A percentile compares a stretch with the other conserved stretches of the same genome.
Evolutionary conservation across 2,113 vertebrate genomes (phyloP).

Genomic region (Polypterus bichir): DNA sequence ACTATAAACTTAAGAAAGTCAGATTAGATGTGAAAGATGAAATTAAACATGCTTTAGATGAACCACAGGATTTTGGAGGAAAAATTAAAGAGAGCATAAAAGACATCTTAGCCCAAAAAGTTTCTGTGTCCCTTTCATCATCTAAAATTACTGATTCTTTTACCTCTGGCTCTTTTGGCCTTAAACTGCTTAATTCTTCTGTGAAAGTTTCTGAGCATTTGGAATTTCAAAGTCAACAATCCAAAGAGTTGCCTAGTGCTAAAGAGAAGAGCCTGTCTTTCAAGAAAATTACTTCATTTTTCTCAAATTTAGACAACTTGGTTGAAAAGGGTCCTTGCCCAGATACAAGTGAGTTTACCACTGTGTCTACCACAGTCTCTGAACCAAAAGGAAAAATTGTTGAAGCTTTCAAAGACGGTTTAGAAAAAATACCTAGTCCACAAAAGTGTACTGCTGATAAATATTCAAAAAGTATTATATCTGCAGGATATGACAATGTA

Average conservation of each 20-base stretch:
- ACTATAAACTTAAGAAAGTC: constrained; percentile 68
- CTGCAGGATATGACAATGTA: constrained; percentile 40
- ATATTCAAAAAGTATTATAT: constrained; percentile 33
- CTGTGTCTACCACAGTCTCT: constrained; percentile 12
- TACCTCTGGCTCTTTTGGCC: constrained; percentile 40
- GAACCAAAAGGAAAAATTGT: constrained; percentile 16
- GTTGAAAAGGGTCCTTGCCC: constrained; percentile 51
- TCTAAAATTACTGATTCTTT: constrained; percentile 25
- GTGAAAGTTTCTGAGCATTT: constrained; percentile 36
- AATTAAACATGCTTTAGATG: constrained; percentile 30
- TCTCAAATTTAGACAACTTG: constrained; percentile 58
- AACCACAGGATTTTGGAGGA: constrained; percentile 25
- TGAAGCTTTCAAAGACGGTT: constrained; percentile 23
- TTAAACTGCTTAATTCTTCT: constrained; percentile 35
- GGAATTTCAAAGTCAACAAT: constrained; percentile 44
- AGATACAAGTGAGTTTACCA: constrained; percentile 33
- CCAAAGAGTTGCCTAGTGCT: constrained; percentile 45
- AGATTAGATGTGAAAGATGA: constrained; percentile 55
- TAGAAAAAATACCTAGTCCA: constrained; percentile 13
- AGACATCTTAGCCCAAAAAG: constrained; percentile 45
- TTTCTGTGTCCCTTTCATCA: constrained; percentile 40
- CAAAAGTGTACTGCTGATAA: constrained; percentile 18
- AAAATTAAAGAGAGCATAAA: constrained; percentile 41
- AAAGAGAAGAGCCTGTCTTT: constrained; percentile 49
- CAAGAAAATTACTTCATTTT: constrained; percentile 59